phyloP scores from a whole-genome alignment of 2,113 vertebrate species.

The Chaetodon trifascialis region DNA sequence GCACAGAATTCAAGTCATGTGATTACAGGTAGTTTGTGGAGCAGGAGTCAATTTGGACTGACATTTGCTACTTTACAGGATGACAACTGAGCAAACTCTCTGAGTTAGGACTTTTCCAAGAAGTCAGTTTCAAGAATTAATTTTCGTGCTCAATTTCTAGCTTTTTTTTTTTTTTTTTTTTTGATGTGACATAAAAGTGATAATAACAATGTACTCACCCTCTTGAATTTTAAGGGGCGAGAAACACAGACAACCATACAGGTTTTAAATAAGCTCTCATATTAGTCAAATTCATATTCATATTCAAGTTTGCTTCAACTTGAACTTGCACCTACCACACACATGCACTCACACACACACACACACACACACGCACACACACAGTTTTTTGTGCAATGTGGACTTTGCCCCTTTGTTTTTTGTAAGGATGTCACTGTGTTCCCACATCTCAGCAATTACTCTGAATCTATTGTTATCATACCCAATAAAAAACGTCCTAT shows the following conservation, averaged over 20 bases:
- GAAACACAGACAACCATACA: too few species aligned
- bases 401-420: not conserved
- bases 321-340: not conserved
- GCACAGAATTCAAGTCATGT: not conserved
- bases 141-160: not conserved
- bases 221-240: too few species aligned
- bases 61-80: too few species aligned
- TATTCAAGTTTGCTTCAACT: not conserved
- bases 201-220: too few species aligned
- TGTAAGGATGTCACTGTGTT: not conserved
- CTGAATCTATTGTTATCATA: not conserved
- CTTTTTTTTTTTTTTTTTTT: too few species aligned
- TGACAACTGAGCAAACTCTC: not conserved
- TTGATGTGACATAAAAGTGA: too few species aligned
- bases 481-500: not conserved
- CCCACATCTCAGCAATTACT: not conserved
- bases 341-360: too few species aligned
- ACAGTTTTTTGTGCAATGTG: not conserved
- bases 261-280: not conserved
- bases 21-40: not conserved
- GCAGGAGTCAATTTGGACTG: too few species aligned
- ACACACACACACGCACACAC: not conserved
- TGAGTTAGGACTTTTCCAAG: too few species aligned
- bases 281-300: not conserved
- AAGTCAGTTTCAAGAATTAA: not conserved